Evolutionary conservation across 2,888 invertebrate species (phyloP).

Genomic region (Philopedon plagiatum): DNA sequence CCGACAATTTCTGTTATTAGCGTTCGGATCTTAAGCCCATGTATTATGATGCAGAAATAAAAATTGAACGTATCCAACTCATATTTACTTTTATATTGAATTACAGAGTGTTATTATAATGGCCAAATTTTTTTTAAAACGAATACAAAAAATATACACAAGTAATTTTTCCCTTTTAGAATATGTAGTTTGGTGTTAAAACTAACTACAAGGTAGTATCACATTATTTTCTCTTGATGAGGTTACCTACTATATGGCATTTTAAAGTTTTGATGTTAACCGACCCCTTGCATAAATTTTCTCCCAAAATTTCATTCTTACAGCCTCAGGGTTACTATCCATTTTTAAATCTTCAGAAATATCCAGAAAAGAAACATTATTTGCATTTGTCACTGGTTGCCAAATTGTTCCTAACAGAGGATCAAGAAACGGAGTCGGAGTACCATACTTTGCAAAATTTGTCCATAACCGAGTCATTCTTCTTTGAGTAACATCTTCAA

Average conservation of each 20-base stretch:
- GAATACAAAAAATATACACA: no score
- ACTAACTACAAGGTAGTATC: background rate
- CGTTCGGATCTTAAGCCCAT: no score
- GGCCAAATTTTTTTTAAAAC: no score
- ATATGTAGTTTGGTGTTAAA: no score
- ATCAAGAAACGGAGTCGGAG: constrained; percentile 59
- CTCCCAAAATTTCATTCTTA: constrained; percentile 63
- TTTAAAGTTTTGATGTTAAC: constrained; percentile 38
- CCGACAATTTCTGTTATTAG: no score
- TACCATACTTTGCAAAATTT: constrained; percentile 62
- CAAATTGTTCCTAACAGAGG: constrained; percentile 58
- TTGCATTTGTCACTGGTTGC: constrained; percentile 56
- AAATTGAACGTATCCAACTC: no score
- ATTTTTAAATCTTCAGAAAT: constrained; percentile 58
- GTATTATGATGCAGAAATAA: no score
- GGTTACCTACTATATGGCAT: background rate
- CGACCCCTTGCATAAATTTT: constrained; percentile 53
- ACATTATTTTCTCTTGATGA: background rate
- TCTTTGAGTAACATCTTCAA: constrained; percentile 59
- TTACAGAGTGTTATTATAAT: no score
- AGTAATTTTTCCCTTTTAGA: no score
- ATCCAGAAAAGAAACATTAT: constrained; percentile 58
- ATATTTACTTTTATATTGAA: no score
- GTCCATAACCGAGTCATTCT: constrained; percentile 63
- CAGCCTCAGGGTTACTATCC: constrained; percentile 57